Percentiles rank a stretch among this genome's conserved stretches.
Conservation (phyloP, 2,888 invertebrate species). For the Hydropsyche betteni region DNA sequence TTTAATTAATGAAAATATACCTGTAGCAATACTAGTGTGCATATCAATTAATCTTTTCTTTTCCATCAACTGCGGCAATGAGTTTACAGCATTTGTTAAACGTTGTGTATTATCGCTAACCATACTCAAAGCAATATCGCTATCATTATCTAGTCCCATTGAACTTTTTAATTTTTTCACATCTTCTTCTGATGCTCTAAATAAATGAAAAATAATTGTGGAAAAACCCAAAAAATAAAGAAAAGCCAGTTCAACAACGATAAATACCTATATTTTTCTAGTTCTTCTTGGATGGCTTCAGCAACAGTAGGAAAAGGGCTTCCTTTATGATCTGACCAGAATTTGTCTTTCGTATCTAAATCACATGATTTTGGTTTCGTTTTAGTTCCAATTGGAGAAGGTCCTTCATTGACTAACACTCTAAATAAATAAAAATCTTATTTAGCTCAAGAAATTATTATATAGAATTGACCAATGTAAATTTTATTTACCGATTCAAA, state of each 20-base stretch:
- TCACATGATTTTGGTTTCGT: slow-evolving; percentile 90
- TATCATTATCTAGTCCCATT: slow-evolving; percentile 93
- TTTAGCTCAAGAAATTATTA: too few relatives aligned
- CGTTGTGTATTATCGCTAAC: slow-evolving; percentile 93
- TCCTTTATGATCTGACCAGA: slow-evolving; percentile 95
- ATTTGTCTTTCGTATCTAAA: slow-evolving; percentile 85
- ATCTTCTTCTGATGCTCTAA: slow-evolving; percentile 87
- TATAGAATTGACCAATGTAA: neutral
- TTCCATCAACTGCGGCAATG: slow-evolving; percentile 94
- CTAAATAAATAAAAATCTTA: too few relatives aligned
- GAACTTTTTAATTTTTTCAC: slow-evolving; percentile 93
- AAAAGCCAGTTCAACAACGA: neutral
- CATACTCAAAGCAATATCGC: slow-evolving; percentile 85
- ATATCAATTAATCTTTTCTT: slow-evolving; percentile 97
- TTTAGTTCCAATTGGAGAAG: slow-evolving; percentile 70
- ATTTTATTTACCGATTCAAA: slow-evolving; percentile 73
- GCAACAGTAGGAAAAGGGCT: slow-evolving; percentile 94
- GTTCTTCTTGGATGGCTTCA: slow-evolving; percentile 97
- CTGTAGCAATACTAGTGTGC: slow-evolving; percentile 98
- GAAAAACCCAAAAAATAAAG: neutral
- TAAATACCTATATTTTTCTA: slow-evolving; percentile 85
- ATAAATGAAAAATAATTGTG: neutral
- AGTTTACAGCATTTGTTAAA: slow-evolving; percentile 94
- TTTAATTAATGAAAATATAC: slow-evolving; percentile 56
- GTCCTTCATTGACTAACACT: slow-evolving; percentile 73